A percentile compares a stretch with the other conserved stretches of the same genome.
Conservation (phyloP, 2,797 vertebrate genomes). For the Glossophaga mutica region DNA sequence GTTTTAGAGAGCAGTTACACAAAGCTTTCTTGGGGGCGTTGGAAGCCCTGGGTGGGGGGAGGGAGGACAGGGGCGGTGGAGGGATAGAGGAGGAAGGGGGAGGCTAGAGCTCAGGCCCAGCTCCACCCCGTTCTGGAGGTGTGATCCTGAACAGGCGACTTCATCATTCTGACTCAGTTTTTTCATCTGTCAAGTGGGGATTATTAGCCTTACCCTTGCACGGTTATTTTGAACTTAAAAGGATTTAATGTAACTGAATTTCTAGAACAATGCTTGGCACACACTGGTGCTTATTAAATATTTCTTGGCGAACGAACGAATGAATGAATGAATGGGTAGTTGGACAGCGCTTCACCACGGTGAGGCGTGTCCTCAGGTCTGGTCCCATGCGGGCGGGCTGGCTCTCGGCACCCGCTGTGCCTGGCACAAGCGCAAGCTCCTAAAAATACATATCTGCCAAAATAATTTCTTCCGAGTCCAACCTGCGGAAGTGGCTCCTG, state of each 20-base stretch:
- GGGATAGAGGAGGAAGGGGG: background rate
- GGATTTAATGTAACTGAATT: background rate
- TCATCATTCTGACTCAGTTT: background rate
- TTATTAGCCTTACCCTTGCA: background rate
- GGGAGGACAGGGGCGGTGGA: background rate
- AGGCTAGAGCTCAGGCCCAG: background rate
- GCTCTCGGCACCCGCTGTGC: background rate
- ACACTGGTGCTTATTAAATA: background rate
- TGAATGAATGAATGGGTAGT: background rate
- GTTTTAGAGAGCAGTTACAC: slow-evolving; percentile 4
- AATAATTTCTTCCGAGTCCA: slow-evolving; percentile 1
- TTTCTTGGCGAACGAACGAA: background rate
- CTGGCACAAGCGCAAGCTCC: background rate
- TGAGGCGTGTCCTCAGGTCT: background rate
- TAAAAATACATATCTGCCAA: background rate
- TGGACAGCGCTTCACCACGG: background rate
- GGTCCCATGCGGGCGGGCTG: background rate
- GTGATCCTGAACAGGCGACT: background rate
- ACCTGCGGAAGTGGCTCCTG: background rate
- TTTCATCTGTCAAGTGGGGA: background rate
- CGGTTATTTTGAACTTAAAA: background rate
- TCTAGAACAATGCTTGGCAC: background rate
- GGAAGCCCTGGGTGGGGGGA: background rate
- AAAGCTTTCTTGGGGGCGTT: background rate
- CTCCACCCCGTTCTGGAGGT: background rate